Base-by-base conservation (phyloP, 2,113 vertebrate genomes). In the Phylloscopus whistleri region DNA sequence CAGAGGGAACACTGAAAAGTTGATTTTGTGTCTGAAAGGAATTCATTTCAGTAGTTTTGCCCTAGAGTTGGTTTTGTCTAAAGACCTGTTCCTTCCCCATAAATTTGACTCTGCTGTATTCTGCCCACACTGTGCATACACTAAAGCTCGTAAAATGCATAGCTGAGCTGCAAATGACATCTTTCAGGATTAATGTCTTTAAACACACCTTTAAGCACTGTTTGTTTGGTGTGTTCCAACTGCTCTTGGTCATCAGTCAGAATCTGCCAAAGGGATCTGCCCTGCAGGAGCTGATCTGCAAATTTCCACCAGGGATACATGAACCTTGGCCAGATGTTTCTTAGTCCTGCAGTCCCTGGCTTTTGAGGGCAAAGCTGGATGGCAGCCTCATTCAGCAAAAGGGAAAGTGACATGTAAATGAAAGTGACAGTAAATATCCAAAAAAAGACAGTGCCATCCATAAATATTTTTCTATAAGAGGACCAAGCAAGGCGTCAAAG, bases 221-320 rank as follows among this genome's bases (percentile, higher is more conserved):
- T 46, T 89, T 74, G 30, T 21, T 81, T 90, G 80, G 59, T 51
- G 37, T 16, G 35, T 6, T 74, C 27, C 35, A 46, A 16, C 12
- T 19, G 18, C 3, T 3, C 30, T 55, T 79, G 51, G 21, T 46
- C 23, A n/a, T 69, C 73, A 73, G 28, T 77, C 55, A 85, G 55
- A 51, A 33, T 69, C 28, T 75, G 33, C 49, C 31, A 64, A 21
- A 56, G 28, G 41, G 14, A 31, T 37, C 33, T 69, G 20, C 41
- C 75, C 33, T 64, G 33, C 13, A 49, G 28, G 33, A 68, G 16
- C 30, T n/a, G 52, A 19, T 37, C 33, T 55, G 37, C n/a, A 70
- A 48, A 22, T 51, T 70, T 81, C 67, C 44, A 60, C 15, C 30
- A 37, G 37, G 17, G 39, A 16, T 1, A 0, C 0, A 0, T 8